Conservation (phyloP, 2,113 vertebrate species). For the Panurus biarmicus region DNA sequence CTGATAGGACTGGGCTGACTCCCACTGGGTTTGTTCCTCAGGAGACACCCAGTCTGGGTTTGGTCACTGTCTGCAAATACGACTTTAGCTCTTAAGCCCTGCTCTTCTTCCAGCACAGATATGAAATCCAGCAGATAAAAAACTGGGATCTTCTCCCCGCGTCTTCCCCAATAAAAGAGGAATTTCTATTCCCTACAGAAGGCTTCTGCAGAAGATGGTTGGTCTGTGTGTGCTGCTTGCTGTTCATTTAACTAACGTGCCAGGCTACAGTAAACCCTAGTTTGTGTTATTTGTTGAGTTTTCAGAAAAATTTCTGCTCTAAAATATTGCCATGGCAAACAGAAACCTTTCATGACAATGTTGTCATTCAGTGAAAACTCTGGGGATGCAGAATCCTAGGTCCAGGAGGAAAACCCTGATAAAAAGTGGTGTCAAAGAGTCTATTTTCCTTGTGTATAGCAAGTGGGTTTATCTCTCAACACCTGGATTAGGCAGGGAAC, state of each 20-base stretch:
- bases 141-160: neutral
- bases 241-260: neutral
- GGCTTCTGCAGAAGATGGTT: neutral
- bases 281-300: neutral
- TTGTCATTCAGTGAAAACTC: neutral
- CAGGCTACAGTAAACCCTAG: neutral
- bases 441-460: neutral
- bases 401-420: neutral
- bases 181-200: neutral
- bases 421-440: neutral
- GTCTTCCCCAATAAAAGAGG: neutral
- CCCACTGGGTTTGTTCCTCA: neutral
- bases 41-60: neutral
- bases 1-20: neutral
- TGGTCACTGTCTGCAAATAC: neutral
- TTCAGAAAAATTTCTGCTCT: neutral
- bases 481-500: neutral
- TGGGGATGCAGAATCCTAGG: neutral
- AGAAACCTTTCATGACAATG: neutral
- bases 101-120: neutral
- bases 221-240: neutral
- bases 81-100: neutral
- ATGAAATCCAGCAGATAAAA: neutral
- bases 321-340: neutral
- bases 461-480: neutral